phyloP scores from a whole-genome alignment of 2,888 invertebrate genomes.

The Tinea pellionella region DNA sequence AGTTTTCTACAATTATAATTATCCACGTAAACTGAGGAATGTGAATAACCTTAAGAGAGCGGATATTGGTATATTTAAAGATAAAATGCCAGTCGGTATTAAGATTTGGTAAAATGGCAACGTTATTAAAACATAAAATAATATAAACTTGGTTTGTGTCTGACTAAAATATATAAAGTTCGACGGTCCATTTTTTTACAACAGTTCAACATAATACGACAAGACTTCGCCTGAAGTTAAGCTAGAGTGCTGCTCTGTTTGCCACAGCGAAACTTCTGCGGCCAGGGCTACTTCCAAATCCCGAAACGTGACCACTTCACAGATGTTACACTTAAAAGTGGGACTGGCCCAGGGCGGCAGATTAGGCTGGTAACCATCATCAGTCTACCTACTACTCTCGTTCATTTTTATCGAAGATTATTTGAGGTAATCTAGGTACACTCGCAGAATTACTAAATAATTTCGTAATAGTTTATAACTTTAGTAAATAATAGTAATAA shows the following conservation, averaged over 20 bases:
- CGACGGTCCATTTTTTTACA: no score
- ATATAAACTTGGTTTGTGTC: background rate
- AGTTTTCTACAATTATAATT: background rate
- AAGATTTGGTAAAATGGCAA: background rate
- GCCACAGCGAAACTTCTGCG: no score
- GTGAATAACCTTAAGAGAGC: background rate
- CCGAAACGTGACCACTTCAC: no score
- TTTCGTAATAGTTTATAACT: background rate
- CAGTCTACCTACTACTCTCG: no score
- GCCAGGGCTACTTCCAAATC: no score
- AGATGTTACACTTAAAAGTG: no score
- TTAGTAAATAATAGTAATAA: constrained; percentile 2
- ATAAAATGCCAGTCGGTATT: background rate
- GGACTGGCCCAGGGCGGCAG: no score
- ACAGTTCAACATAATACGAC: no score
- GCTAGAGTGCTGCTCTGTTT: no score
- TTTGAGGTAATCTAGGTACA: constrained; percentile 13
- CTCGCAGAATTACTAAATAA: background rate
- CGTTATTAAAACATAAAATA: constrained; percentile 16
- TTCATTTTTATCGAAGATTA: no score
- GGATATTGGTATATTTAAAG: background rate
- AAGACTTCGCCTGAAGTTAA: no score
- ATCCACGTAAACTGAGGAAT: background rate
- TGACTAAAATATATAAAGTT: constrained; percentile 10
- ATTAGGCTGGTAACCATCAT: no score